Conservation (phyloP, 2,888 invertebrate species). For the Lycia hirtaria region DNA sequence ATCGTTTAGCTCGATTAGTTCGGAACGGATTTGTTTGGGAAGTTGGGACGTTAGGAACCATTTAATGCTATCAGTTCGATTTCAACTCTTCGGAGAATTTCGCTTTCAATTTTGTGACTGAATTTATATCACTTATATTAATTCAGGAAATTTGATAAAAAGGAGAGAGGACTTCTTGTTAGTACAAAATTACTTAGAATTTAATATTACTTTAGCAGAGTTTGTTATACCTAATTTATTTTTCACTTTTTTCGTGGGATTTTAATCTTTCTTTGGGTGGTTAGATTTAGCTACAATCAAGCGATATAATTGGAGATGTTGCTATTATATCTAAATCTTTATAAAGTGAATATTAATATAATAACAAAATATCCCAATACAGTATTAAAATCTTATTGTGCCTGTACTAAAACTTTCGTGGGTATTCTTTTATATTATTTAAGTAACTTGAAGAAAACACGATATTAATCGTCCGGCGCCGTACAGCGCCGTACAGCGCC, state of each 20-base stretch:
- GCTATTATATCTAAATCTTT: too few relatives aligned
- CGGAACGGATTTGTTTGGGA: constrained; percentile 15
- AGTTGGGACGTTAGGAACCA: constrained; percentile 11
- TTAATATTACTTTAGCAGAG: not conserved
- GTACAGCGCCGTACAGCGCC: too few relatives aligned
- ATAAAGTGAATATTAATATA: too few relatives aligned
- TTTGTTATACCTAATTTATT: not conserved
- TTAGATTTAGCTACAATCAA: too few relatives aligned
- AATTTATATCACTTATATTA: constrained; percentile 3
- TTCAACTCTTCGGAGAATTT: constrained; percentile 11
- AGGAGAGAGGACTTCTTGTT: not conserved
- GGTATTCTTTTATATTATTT: too few relatives aligned
- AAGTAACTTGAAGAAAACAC: too few relatives aligned
- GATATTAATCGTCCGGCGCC: too few relatives aligned
- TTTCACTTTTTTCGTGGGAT: not conserved
- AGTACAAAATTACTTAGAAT: not conserved
- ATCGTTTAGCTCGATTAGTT: constrained; percentile 24
- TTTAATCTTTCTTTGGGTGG: too few relatives aligned
- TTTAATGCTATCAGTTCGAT: constrained; percentile 22
- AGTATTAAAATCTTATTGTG: too few relatives aligned
- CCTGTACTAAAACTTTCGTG: too few relatives aligned
- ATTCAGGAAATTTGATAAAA: not conserved
- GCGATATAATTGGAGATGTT: too few relatives aligned
- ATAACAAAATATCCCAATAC: too few relatives aligned
- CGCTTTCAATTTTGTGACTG: constrained; percentile 15